A percentile compares a stretch with the other conserved stretches of the same genome.
phyloP scores from a whole-genome alignment of 1,140 invertebrate genomes.

The Coenobita brevimanus region DNA sequence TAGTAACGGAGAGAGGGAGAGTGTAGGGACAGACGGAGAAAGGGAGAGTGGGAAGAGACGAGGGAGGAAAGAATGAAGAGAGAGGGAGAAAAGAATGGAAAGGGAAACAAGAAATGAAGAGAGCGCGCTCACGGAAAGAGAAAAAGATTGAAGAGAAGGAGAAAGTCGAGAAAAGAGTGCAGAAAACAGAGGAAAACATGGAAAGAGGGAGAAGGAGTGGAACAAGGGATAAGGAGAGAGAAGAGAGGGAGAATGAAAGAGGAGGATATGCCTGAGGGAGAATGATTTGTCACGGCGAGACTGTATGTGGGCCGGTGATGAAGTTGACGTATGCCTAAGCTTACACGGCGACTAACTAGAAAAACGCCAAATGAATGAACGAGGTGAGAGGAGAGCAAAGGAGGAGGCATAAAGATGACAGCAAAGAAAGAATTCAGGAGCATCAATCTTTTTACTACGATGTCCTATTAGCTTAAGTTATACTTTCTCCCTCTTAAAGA shows the following conservation, averaged over 20 bases:
- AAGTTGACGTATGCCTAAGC: too few relatives aligned
- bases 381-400: background rate
- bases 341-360: too few relatives aligned
- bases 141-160: background rate
- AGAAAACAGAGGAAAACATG: background rate
- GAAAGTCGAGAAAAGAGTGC: background rate
- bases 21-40: background rate
- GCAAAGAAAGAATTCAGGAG: background rate
- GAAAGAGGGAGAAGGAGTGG: background rate
- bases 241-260: background rate
- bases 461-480: too few relatives aligned
- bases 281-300: too few relatives aligned
- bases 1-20: background rate
- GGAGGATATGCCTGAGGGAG: background rate
- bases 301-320: too few relatives aligned
- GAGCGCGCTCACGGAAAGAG: background rate
- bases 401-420: background rate
- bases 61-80: too few relatives aligned
- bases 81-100: too few relatives aligned
- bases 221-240: background rate
- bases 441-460: too few relatives aligned
- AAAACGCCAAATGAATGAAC: too few relatives aligned
- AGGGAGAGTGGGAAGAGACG: too few relatives aligned
- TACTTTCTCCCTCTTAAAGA: too few relatives aligned
- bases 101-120: too few relatives aligned